Evolutionary conservation across 2,888 invertebrate species (phyloP).

Genomic region (Meganola albula): DNA sequence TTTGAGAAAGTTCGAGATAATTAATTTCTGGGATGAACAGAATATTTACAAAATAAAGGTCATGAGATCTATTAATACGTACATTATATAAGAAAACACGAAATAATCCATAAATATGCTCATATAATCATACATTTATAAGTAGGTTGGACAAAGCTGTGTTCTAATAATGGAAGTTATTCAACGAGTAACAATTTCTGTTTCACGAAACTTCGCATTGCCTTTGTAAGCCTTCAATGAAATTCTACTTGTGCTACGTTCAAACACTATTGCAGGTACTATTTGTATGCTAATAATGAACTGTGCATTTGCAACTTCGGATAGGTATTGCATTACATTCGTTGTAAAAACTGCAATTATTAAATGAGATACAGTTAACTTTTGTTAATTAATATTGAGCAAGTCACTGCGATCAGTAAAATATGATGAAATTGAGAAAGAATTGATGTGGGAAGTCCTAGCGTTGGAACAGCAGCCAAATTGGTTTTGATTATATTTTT

Average conservation of each 20-base stretch:
- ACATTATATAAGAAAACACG: neutral
- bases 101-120: constrained; percentile 1
- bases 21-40: too few relatives aligned
- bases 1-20: too few relatives aligned
- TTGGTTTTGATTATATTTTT: neutral
- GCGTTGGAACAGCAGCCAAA: neutral
- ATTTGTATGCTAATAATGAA: too few relatives aligned
- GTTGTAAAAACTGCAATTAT: too few relatives aligned
- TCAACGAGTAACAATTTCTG: constrained; percentile 10
- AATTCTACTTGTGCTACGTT: constrained; percentile 4
- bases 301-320: too few relatives aligned
- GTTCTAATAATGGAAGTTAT: constrained; percentile 8
- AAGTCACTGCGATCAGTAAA: constrained; percentile 5
- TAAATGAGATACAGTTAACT: too few relatives aligned
- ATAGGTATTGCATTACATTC: too few relatives aligned
- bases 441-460: constrained; percentile 3
- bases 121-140: constrained; percentile 2
- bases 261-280: neutral
- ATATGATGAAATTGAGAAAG: constrained; percentile 3
- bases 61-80: too few relatives aligned
- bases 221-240: constrained; percentile 8
- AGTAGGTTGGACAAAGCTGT: neutral
- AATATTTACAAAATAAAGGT: too few relatives aligned
- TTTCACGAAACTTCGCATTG: constrained; percentile 14
- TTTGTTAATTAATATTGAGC: too few relatives aligned